phyloP scores from a whole-genome alignment of 2,113 vertebrate species.

The Leucosticte australis region DNA sequence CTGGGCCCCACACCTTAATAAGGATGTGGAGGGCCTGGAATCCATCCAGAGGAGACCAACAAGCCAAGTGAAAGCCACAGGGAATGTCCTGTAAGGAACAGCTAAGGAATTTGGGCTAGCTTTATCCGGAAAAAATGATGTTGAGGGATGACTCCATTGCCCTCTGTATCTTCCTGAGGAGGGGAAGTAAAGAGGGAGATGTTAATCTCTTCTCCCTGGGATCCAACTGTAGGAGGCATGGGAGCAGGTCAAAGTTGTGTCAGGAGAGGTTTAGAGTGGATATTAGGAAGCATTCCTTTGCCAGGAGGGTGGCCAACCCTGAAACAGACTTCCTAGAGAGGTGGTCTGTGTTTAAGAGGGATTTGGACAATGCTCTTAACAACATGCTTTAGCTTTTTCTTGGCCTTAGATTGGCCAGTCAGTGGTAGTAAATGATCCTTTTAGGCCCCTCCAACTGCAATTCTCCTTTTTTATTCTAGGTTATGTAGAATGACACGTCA shows the following conservation, averaged over 20 bases:
- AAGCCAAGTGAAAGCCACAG: not conserved
- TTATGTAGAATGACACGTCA: not conserved
- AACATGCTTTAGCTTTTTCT: not conserved
- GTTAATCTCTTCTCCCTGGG: not conserved
- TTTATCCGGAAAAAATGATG: not conserved
- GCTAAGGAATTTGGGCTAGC: not conserved
- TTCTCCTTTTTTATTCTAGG: not conserved
- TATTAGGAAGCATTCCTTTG: not conserved
- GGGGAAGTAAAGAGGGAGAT: not conserved
- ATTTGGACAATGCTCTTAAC: not conserved
- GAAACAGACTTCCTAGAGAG: not conserved
- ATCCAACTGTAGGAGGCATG: not conserved
- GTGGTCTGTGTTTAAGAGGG: accelerated
- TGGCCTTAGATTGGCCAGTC: not conserved
- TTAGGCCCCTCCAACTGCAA: not conserved
- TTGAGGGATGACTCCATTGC: not conserved
- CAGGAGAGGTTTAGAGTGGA: not conserved
- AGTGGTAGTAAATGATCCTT: not conserved
- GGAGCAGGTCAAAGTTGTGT: not conserved
- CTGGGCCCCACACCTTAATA: not conserved
- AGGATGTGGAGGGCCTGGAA: not conserved
- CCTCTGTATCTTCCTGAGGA: not conserved
- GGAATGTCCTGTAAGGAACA: accelerated
- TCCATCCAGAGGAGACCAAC: not conserved
- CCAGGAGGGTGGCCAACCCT: not conserved